phyloP scores from a whole-genome alignment of 2,888 invertebrate species.

The Drosophila recens region DNA sequence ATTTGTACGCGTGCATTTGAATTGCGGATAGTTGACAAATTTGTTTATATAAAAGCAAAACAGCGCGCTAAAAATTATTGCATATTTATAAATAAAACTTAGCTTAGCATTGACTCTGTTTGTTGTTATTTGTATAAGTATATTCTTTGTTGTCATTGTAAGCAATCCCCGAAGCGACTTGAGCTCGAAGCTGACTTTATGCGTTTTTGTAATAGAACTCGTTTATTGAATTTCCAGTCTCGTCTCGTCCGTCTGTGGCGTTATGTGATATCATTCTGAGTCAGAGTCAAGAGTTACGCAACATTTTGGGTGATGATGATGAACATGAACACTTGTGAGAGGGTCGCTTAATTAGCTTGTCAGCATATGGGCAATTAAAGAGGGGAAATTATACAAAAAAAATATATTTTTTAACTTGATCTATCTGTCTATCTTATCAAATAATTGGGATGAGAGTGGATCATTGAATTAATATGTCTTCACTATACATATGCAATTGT shows the following conservation, averaged over 20 bases:
- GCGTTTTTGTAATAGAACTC: conserved; percentile 59
- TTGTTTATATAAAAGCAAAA: conserved; percentile 30
- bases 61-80: conserved; percentile 40
- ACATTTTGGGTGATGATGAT: conserved; percentile 28
- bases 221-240: conserved; percentile 65
- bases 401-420: neutral
- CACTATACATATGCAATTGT: no score
- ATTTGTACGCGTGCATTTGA: conserved; percentile 47
- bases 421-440: neutral
- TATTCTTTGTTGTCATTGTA: conserved; percentile 34
- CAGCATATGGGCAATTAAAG: neutral
- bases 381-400: neutral
- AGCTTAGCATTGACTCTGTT: conserved; percentile 30
- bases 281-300: conserved; percentile 54
- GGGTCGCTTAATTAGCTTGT: conserved; percentile 25
- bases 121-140: conserved; percentile 8
- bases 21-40: conserved; percentile 26
- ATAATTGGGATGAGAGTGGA: no score
- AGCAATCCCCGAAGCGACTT: conserved; percentile 30
- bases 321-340: conserved; percentile 30
- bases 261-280: conserved; percentile 58
- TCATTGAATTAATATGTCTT: no score
- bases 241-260: conserved; percentile 31
- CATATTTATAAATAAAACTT: conserved; percentile 62
- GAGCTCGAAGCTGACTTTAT: conserved; percentile 16